phyloP scores from a whole-genome alignment of 2,888 invertebrate species.

The Tenodera sinensis region DNA sequence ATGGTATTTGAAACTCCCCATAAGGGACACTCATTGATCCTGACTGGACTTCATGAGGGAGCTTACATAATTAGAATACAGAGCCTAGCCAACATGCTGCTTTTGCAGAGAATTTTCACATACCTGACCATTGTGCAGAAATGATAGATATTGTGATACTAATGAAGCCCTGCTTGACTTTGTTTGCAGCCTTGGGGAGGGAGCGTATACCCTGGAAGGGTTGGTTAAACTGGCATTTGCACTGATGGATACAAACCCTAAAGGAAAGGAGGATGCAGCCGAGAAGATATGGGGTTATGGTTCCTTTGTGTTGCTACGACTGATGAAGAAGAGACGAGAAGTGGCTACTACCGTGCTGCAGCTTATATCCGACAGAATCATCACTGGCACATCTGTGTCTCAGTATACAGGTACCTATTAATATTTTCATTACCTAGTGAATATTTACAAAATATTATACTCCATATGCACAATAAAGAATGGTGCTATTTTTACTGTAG shows the following conservation, averaged over 20 bases:
- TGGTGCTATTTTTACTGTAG: too few species aligned
- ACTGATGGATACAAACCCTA: constrained; percentile 44
- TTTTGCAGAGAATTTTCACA: too few species aligned
- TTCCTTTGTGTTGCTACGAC: constrained; percentile 54
- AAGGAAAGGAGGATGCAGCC: constrained; percentile 42
- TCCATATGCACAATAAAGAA: too few species aligned
- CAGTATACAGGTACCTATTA: background rate
- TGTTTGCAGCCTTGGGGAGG: constrained; percentile 45
- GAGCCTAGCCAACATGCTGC: too few species aligned
- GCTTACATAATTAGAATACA: too few species aligned
- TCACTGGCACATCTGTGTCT: background rate
- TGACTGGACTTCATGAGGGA: too few species aligned
- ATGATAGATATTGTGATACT: too few species aligned
- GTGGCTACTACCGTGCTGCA: constrained; percentile 29
- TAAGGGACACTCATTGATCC: too few species aligned
- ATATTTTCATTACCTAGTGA: background rate
- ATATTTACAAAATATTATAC: too few species aligned
- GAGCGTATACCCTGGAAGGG: constrained; percentile 51
- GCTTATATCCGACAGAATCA: background rate
- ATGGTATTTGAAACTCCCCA: too few species aligned
- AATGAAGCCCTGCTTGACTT: background rate
- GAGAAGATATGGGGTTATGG: constrained; percentile 51
- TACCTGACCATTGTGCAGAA: too few species aligned
- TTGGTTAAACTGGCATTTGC: constrained; percentile 51
- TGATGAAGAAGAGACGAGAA: constrained; percentile 53